Evolutionary conservation across 2,113 vertebrate species (phyloP).

Genomic region (Alectura lathami): DNA sequence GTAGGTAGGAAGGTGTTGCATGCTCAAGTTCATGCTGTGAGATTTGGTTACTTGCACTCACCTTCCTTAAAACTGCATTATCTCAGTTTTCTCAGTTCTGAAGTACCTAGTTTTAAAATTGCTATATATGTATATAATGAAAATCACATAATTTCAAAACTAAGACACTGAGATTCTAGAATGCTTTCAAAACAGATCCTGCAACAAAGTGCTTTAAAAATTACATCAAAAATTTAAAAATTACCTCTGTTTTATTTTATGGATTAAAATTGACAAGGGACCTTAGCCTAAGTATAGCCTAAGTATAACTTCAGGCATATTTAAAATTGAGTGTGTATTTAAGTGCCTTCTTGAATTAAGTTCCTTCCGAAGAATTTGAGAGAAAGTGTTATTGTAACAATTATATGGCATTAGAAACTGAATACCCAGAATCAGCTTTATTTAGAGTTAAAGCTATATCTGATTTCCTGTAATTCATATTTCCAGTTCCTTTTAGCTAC

Average conservation of each 20-base stretch:
- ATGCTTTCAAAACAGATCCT: neutral
- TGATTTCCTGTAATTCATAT: neutral
- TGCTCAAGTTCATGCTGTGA: neutral
- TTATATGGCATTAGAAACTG: neutral
- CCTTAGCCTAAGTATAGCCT: neutral
- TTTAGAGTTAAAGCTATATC: neutral
- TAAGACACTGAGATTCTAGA: neutral
- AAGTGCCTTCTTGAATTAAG: neutral
- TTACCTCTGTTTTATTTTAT: neutral
- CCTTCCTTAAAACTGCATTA: neutral
- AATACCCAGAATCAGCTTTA: neutral
- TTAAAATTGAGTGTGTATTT: neutral
- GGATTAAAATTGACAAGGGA: neutral
- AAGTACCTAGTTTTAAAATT: neutral
- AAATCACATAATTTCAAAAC: neutral
- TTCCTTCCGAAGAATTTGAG: neutral
- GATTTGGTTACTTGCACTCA: neutral
- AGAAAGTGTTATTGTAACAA: neutral
- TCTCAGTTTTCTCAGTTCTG: neutral
- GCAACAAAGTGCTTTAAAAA: neutral
- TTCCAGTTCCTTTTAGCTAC: neutral
- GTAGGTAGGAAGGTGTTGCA: neutral
- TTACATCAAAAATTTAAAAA: neutral
- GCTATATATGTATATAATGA: too few relatives aligned
- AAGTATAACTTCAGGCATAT: neutral